A percentile compares a stretch with the other conserved stretches of the same genome.
Evolutionary conservation across 2,113 vertebrate genomes (phyloP).

Genomic region (Myanophis thanlyinensis): DNA sequence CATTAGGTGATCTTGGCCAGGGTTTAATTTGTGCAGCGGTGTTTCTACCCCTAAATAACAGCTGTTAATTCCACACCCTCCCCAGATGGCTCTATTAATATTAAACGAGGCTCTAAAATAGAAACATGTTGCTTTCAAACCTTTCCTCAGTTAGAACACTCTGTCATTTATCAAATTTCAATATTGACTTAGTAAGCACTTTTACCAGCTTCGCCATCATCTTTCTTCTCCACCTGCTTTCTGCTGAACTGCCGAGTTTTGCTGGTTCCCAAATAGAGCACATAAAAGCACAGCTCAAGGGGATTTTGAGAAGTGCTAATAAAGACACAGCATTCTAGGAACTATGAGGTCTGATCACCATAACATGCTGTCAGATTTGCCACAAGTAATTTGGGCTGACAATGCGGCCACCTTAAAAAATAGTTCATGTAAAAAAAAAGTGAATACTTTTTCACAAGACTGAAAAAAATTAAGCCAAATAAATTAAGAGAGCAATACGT

Average conservation of each 20-base stretch:
- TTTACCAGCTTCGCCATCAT: neutral
- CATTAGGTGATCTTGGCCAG: slow-evolving; percentile 20
- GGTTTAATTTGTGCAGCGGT: slow-evolving; percentile 42
- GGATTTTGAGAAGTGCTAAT: slow-evolving; percentile 16
- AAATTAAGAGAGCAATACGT: neutral
- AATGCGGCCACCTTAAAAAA: slow-evolving; percentile 23
- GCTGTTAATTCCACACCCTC: slow-evolving; percentile 23
- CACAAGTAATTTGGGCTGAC: neutral
- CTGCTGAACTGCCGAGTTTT: neutral
- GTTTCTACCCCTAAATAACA: slow-evolving; percentile 39
- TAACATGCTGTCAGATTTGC: neutral
- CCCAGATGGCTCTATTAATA: slow-evolving; percentile 41
- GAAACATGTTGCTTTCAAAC: slow-evolving; percentile 25
- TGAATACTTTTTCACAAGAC: neutral
- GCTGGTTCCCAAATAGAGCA: neutral
- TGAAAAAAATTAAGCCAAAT: neutral
- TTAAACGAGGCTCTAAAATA: slow-evolving; percentile 40
- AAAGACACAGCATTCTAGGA: neutral
- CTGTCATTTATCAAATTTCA: slow-evolving; percentile 33
- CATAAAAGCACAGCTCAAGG: slow-evolving; percentile 14
- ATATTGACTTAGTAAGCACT: slow-evolving; percentile 25
- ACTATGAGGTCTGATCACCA: neutral
- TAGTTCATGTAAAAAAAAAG: neutral
- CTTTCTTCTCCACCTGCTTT: slow-evolving; percentile 23
- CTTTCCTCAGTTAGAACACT: slow-evolving; percentile 18